phyloP scores from a whole-genome alignment of 2,113 vertebrate genomes.

The Aphelocoma coerulescens region DNA sequence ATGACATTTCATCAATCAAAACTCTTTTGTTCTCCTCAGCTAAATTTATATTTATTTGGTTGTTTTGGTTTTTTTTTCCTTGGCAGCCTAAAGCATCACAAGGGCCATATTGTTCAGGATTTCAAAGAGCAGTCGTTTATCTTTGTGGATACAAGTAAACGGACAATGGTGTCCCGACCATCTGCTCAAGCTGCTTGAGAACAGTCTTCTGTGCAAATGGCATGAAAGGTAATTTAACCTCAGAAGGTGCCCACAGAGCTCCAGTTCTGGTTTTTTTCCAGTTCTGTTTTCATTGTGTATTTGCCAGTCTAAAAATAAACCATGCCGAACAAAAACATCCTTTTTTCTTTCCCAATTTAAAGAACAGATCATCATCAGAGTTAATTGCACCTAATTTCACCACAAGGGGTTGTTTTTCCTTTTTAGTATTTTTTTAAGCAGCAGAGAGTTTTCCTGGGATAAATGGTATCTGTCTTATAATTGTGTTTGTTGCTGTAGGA shows the following conservation, averaged over 20 bases:
- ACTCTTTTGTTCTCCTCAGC: background rate
- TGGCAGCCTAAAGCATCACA: constrained; percentile 27
- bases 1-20: background rate
- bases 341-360: background rate
- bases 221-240: constrained; percentile 58
- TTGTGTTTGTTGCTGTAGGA: background rate
- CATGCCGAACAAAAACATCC: background rate
- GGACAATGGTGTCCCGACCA: background rate
- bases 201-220: constrained; percentile 31
- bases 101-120: constrained; percentile 13
- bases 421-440: background rate
- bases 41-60: background rate
- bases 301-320: constrained; percentile 50
- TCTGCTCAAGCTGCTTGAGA: constrained; percentile 39
- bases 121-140: constrained; percentile 22
- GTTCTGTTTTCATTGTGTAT: background rate
- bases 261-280: background rate
- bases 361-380: background rate
- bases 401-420: background rate
- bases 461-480: background rate
- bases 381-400: constrained; percentile 33
- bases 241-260: constrained; percentile 31
- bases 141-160: constrained; percentile 38
- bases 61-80: background rate
- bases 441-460: background rate